Evolutionary conservation across 2,888 invertebrate species (phyloP).

Genomic region (Meta bourneti): DNA sequence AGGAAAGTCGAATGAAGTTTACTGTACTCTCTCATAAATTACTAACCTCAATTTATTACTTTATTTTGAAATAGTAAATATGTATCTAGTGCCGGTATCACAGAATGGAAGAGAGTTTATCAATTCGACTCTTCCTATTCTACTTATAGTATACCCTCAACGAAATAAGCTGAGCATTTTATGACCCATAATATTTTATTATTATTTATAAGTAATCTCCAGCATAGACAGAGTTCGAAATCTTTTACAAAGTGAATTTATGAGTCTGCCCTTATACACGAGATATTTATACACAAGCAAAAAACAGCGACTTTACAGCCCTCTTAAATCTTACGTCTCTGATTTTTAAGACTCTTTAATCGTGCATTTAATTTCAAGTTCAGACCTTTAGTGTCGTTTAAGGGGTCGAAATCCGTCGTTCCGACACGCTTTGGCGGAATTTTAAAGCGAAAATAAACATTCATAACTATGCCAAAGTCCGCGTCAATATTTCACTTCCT

Average conservation of each 20-base stretch:
- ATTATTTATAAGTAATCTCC: conserved; percentile 30
- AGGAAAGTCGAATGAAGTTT: too few relatives aligned
- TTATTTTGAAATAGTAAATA: too few relatives aligned
- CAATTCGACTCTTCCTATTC: too few relatives aligned
- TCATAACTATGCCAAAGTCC: neutral
- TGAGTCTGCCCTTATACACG: neutral
- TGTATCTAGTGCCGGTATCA: too few relatives aligned
- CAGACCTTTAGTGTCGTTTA: conserved; percentile 7
- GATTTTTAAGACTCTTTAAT: conserved; percentile 47
- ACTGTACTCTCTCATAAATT: too few relatives aligned
- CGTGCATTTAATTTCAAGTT: conserved; percentile 33
- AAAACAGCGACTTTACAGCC: conserved; percentile 10
- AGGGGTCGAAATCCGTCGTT: conserved; percentile 5
- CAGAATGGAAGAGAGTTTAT: too few relatives aligned
- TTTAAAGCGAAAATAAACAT: conserved; percentile 14
- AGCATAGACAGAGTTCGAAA: neutral
- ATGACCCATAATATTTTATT: conserved; percentile 23
- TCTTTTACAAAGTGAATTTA: conserved; percentile 36
- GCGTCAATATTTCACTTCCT: neutral
- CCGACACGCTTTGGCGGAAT: conserved; percentile 27
- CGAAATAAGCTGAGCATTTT: neutral
- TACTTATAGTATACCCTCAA: too few relatives aligned
- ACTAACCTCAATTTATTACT: too few relatives aligned
- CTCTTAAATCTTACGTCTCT: conserved; percentile 21
- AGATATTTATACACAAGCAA: neutral